Evolutionary conservation across 2,113 vertebrate species (phyloP), one percentile per base, ranked within the genome.

Genomic region (Delphinus delphis): DNA sequence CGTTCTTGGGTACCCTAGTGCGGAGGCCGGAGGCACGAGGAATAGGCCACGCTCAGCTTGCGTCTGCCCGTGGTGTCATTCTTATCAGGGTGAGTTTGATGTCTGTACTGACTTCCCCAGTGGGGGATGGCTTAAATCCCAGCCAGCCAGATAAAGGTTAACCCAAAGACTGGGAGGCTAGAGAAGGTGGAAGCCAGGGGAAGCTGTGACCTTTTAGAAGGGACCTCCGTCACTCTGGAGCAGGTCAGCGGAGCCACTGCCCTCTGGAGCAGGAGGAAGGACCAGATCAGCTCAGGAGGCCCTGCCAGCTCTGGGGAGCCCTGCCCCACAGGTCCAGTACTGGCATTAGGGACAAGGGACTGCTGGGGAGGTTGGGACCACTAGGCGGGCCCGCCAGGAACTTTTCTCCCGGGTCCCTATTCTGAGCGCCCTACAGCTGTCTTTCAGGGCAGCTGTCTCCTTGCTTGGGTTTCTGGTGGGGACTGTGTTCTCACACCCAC

Each of bases 21-120:
- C 25, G 2, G 1, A 3, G 36, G 18, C 31, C 4, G 0, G 77
- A 18, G 93, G 55, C 33, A 1, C 0, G 3, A 28, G 62, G 73
- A 44, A 0, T 14, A 38, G 79, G 4, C 3, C 6, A 21, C 9
- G 1, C 15, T 14, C 0, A 0, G 53, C 74, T 82, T 55, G n/a
- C 0, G 0, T 58, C 70, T 25, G 11, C 28, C 63, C 0, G 2
- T 12, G 25, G 17, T 8, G 25, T 44, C 50, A 8, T 67, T 62
- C 55, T 67, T 20, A 25, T 4, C 11, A 0, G 7, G 18, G 25
- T 17, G 41, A 31, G 20, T 31, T 8, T 25, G 53, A 12, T 50
- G 36, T 73, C 70, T 90, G 26, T 25, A 14, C n/a, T 74, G 92
- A 71, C 65, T n/a, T 81, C 53, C 31, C 25, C 36, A 31, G 47